Evolutionary conservation across 2,797 vertebrate species (phyloP).

Genomic region (Pipistrellus pipistrellus): DNA sequence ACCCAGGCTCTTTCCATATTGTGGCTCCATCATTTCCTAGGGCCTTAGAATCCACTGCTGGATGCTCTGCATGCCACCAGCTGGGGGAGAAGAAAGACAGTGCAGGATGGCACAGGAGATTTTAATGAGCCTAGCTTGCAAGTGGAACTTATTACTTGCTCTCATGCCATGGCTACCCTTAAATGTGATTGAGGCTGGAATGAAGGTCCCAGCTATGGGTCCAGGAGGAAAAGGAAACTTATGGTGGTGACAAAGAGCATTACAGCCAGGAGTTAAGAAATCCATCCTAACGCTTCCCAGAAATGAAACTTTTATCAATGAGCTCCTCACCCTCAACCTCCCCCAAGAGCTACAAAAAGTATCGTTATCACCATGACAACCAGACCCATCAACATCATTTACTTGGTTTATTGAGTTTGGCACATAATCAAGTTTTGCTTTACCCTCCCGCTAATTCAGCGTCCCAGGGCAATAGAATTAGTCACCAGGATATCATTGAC

Average conservation of each 20-base stretch:
- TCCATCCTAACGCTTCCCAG: not conserved
- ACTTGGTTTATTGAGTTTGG: not conserved
- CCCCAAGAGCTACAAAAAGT: not conserved
- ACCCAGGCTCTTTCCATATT: not conserved
- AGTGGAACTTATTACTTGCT: not conserved
- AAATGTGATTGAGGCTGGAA: not conserved
- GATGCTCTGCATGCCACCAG: not conserved
- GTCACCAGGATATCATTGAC: not conserved
- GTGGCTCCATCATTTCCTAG: not conserved
- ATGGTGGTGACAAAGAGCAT: not conserved
- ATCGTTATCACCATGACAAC: not conserved
- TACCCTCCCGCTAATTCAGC: not conserved
- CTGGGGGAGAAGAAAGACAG: not conserved
- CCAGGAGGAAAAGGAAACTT: not conserved
- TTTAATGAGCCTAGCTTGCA: not conserved
- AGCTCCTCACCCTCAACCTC: not conserved
- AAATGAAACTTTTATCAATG: not conserved
- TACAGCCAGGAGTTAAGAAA: not conserved
- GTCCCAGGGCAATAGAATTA: constrained; percentile 37
- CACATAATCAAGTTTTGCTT: not conserved
- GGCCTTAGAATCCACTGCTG: not conserved
- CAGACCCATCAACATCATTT: not conserved
- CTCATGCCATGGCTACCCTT: not conserved
- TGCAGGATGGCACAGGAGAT: not conserved
- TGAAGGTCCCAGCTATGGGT: not conserved